phyloP scores from a whole-genome alignment of 2,888 invertebrate species.

The Lasioglossum oenotherae region DNA sequence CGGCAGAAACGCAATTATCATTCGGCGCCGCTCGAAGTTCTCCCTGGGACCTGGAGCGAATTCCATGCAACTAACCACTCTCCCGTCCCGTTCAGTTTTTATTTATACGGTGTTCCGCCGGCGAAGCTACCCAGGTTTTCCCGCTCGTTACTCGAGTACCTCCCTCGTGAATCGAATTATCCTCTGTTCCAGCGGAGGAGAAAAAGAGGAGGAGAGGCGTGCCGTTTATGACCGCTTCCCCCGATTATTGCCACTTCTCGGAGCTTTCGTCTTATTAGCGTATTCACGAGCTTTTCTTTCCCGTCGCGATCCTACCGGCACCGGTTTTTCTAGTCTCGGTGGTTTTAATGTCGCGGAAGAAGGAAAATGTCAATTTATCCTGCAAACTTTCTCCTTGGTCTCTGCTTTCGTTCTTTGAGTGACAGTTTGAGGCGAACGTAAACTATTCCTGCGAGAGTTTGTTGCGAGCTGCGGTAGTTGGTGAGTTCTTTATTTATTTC shows the following conservation, averaged over 20 bases:
- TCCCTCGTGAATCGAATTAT: conserved; percentile 66
- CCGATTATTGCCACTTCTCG: conserved; percentile 53
- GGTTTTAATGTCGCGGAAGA: neutral
- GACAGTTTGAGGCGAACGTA: neutral
- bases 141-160: conserved; percentile 54
- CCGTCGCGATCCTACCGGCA: neutral
- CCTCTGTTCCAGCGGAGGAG: conserved; percentile 32
- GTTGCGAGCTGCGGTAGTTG: neutral
- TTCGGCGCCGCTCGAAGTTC: conserved; percentile 49
- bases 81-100: conserved; percentile 60
- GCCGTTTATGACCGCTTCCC: conserved; percentile 58
- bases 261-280: conserved; percentile 45
- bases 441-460: neutral
- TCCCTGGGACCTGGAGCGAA: conserved; percentile 37
- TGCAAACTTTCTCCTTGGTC: neutral
- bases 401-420: neutral
- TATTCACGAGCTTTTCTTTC: conserved; percentile 41
- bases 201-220: conserved; percentile 54
- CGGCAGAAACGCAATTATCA: conserved; percentile 63
- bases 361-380: neutral
- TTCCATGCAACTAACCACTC: conserved; percentile 42
- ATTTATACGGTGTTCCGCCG: conserved; percentile 62
- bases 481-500: neutral
- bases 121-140: conserved; percentile 45
- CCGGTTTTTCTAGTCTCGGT: neutral